Percentiles rank a stretch among this genome's conserved stretches.
These are phyloP conservation scores for Zygothrica quintamaculata DNA, from an alignment of 2,888 invertebrate genomes.

Conservation along the genomic window DNA sequence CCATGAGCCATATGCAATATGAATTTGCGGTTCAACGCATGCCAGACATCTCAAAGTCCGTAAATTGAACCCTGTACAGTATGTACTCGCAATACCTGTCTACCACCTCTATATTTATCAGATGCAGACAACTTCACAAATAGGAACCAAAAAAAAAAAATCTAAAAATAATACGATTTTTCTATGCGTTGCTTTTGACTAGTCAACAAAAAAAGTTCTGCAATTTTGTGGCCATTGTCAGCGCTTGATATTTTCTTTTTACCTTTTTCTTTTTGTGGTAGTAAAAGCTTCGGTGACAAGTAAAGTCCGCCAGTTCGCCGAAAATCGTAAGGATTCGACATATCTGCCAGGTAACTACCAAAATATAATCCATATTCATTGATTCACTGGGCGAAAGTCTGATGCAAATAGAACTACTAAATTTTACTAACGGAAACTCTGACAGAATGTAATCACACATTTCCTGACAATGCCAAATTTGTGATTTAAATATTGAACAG, in stretches of 20 bases:
- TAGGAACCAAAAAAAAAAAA: slow-evolving; percentile 26
- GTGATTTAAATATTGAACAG: no score
- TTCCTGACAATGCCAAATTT: no score
- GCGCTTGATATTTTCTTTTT: slow-evolving; percentile 63
- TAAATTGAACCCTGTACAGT: slow-evolving; percentile 58
- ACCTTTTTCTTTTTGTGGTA: no score
- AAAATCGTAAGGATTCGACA: slow-evolving; percentile 20
- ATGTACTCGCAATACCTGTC: slow-evolving; percentile 15
- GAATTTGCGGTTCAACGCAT: slow-evolving; percentile 39
- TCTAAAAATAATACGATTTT: slow-evolving; percentile 28
- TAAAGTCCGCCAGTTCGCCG: slow-evolving; percentile 57
- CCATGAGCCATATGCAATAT: slow-evolving; percentile 44
- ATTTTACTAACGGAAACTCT: neutral
- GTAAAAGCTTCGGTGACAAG: slow-evolving; percentile 63
- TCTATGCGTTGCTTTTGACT: slow-evolving; percentile 47
- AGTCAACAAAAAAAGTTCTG: slow-evolving; percentile 37
- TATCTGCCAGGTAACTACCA: slow-evolving; percentile 8
- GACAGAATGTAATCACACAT: neutral
- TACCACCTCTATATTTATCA: slow-evolving; percentile 65
- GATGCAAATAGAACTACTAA: neutral
- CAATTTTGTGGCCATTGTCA: slow-evolving; percentile 36
- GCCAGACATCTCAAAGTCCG: slow-evolving; percentile 64
- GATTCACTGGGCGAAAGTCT: slow-evolving; percentile 8
- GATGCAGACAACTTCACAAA: slow-evolving; percentile 62
- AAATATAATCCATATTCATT: slow-evolving; percentile 15